Conservation (phyloP, 2,888 invertebrate species). For the Hirudinaria manillensis region DNA sequence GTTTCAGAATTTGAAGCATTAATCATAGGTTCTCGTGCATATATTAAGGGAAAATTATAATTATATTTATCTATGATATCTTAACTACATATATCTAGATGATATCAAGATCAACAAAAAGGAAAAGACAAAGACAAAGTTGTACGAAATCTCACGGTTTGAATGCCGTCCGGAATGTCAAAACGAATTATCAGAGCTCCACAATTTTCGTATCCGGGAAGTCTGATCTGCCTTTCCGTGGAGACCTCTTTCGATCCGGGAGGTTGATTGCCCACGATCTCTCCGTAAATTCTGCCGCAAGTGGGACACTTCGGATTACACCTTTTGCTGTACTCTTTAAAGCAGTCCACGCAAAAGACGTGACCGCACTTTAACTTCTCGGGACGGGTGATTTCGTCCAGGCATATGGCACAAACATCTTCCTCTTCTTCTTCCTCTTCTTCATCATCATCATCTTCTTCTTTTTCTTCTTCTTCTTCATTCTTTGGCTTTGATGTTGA, state of each 20-base stretch:
- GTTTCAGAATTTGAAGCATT: background rate
- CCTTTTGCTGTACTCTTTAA: constrained; percentile 42
- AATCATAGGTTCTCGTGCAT: background rate
- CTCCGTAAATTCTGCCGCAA: constrained; percentile 45
- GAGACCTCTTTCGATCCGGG: constrained; percentile 41
- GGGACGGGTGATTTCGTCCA: constrained; percentile 37
- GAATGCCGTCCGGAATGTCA: constrained; percentile 48
- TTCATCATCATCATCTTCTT: background rate
- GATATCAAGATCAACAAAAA: background rate
- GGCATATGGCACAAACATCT: constrained; percentile 43
- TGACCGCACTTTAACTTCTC: constrained; percentile 42
- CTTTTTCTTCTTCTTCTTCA: background rate
- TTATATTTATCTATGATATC: no score
- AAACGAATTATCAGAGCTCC: constrained; percentile 41
- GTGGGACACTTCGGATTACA: constrained; percentile 45
- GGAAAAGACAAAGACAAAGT: background rate
- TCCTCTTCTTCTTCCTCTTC: background rate
- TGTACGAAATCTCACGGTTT: constrained; percentile 38
- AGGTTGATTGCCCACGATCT: constrained; percentile 45
- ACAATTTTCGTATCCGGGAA: constrained; percentile 38
- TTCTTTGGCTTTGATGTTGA: background rate
- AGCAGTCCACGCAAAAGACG: constrained; percentile 44
- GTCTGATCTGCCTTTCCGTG: background rate
- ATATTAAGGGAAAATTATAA: background rate
- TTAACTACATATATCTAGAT: no score